Evolutionary conservation across 2,888 invertebrate genomes (phyloP).

Genomic region (Lumbricus terrestris): DNA sequence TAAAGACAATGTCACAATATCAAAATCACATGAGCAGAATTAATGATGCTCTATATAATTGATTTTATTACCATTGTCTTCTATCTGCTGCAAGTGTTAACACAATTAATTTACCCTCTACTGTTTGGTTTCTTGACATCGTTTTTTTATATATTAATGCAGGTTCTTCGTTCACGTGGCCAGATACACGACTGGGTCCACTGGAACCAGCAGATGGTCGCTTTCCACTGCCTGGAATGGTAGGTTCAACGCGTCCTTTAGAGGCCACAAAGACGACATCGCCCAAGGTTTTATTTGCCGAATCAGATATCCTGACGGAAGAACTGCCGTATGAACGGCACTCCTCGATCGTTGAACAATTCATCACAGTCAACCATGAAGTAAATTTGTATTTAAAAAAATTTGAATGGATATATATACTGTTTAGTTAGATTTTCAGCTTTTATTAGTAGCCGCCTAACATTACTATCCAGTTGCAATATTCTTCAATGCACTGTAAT

Average conservation of each 20-base stretch:
- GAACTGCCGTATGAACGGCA: conserved; percentile 25
- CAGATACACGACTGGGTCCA: conserved; percentile 48
- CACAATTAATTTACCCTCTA: background rate
- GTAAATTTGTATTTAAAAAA: background rate
- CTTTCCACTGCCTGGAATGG: conserved; percentile 50
- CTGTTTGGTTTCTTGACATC: too few species aligned
- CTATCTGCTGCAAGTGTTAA: background rate
- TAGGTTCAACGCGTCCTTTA: conserved; percentile 37
- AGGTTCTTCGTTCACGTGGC: conserved; percentile 39
- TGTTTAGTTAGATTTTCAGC: background rate
- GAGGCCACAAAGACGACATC: background rate
- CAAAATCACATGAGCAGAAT: background rate
- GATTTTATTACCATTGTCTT: background rate
- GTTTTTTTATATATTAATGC: background rate
- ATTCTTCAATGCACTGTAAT: too few species aligned
- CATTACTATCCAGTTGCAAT: background rate
- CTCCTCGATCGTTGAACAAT: conserved; percentile 26
- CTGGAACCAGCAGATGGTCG: conserved; percentile 48
- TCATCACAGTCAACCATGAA: conserved; percentile 22
- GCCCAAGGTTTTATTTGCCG: background rate
- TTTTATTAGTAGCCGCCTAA: background rate
- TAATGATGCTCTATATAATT: background rate
- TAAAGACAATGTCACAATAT: too few species aligned
- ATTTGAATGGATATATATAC: background rate
- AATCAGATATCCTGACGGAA: conserved; percentile 21